These are phyloP conservation scores for Lordiphosa collinella DNA, from an alignment of 1,140 invertebrate species.

Conservation along the genomic window DNA sequence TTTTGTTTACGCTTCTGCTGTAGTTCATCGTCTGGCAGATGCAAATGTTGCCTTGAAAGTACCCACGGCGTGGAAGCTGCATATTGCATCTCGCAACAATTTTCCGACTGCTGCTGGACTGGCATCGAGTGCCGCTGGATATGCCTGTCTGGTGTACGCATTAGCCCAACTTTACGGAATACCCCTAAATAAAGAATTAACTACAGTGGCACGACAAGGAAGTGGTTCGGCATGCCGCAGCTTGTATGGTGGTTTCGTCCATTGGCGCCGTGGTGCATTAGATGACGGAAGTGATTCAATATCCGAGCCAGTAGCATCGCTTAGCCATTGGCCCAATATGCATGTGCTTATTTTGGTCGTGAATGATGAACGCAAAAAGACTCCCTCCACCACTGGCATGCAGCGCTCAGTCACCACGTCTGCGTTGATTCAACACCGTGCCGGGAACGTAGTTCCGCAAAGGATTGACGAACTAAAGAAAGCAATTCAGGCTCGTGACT, in stretches of 20 bases:
- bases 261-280: slow-evolving; percentile 89
- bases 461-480: slow-evolving; percentile 81
- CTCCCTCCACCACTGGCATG: slow-evolving; percentile 96
- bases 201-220: slow-evolving; percentile 90
- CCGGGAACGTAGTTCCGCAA: slow-evolving; percentile 86
- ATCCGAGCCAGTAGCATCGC: slow-evolving; percentile 87
- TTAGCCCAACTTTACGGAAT: slow-evolving; percentile 89
- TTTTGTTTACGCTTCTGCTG: not conserved
- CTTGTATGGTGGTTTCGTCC: slow-evolving; percentile 94
- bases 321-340: slow-evolving; percentile 94
- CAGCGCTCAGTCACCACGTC: slow-evolving; percentile 90
- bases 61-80: slow-evolving; percentile 86
- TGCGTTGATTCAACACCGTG: slow-evolving; percentile 88
- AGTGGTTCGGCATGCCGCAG: slow-evolving; percentile 98
- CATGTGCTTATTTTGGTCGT: slow-evolving; percentile 94
- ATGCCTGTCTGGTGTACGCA: slow-evolving; percentile 92
- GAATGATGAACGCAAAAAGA: slow-evolving; percentile 91
- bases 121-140: slow-evolving; percentile 98
- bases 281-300: slow-evolving; percentile 90
- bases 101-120: slow-evolving; percentile 99
- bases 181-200: slow-evolving; percentile 87
- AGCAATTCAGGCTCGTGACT: slow-evolving; percentile 91
- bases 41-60: slow-evolving; percentile 77
- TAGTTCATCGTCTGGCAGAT: slow-evolving; percentile 79
- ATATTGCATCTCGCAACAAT: slow-evolving; percentile 97